phyloP scores from a whole-genome alignment of 2,113 vertebrate genomes.

The Colinus virginianus region DNA sequence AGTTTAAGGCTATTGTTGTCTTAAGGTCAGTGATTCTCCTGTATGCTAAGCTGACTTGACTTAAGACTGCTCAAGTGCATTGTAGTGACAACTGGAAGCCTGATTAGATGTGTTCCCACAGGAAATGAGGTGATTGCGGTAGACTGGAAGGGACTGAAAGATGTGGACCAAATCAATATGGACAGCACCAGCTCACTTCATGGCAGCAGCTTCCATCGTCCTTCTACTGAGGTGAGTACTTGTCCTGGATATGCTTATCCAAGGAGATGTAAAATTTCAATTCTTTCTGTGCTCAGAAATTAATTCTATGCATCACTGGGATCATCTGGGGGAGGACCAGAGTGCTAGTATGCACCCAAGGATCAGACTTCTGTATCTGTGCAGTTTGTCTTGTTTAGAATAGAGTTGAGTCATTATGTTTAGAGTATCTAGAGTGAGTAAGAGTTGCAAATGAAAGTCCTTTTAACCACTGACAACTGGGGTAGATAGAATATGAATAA shows the following conservation, averaged over 20 bases:
- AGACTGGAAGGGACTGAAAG: slow-evolving; percentile 85
- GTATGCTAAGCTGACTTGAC: background rate
- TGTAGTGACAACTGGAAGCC: background rate
- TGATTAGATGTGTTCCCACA: slow-evolving; percentile 53
- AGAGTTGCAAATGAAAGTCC: background rate
- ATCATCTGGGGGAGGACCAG: background rate
- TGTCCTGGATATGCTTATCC: background rate
- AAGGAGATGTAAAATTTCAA: background rate
- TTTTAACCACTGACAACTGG: background rate
- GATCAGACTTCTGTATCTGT: background rate
- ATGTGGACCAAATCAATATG: slow-evolving; percentile 84
- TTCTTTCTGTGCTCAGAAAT: background rate
- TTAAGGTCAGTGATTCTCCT: background rate
- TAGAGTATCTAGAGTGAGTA: background rate
- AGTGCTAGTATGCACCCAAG: background rate
- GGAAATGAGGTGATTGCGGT: slow-evolving; percentile 84
- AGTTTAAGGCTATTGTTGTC: background rate
- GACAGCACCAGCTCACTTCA: slow-evolving; percentile 85
- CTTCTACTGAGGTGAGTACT: slow-evolving; percentile 80
- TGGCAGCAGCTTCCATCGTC: slow-evolving; percentile 82
- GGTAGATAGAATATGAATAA: background rate
- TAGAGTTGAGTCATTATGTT: background rate
- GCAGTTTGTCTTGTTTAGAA: background rate
- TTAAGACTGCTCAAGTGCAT: background rate
- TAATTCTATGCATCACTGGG: background rate